Conservation (phyloP, 2,113 vertebrate species). For the Sorex fumeus region DNA sequence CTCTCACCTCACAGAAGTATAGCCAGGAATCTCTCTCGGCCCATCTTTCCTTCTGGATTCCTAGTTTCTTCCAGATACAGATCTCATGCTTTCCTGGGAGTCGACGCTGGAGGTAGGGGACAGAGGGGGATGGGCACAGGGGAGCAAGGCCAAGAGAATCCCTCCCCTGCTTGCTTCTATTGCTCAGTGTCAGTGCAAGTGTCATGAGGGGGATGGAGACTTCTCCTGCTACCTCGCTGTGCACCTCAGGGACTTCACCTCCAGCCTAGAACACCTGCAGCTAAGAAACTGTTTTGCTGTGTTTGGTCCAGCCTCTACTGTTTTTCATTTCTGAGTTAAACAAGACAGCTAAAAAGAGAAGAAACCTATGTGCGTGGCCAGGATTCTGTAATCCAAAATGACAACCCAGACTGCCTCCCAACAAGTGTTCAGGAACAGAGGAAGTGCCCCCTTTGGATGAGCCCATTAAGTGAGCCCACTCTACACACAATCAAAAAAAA, state of each 20-base stretch:
- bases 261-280: background rate
- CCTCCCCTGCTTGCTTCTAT: background rate
- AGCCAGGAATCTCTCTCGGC: background rate
- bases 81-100: background rate
- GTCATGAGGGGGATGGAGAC: fast-evolving
- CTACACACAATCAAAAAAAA: background rate
- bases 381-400: background rate
- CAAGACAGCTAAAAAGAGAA: background rate
- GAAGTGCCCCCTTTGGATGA: background rate
- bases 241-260: background rate
- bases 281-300: background rate
- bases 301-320: background rate
- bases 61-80: background rate
- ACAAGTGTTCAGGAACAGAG: fast-evolving
- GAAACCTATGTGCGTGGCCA: background rate
- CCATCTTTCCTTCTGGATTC: background rate
- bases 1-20: background rate
- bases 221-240: background rate
- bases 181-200: background rate
- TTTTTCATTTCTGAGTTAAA: background rate
- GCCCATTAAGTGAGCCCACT: background rate
- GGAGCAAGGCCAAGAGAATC: no score
- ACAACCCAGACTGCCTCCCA: background rate
- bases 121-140: background rate
- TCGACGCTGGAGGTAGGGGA: background rate